phyloP scores from a whole-genome alignment of 2,113 vertebrate species.

The Taxidea taxus region DNA sequence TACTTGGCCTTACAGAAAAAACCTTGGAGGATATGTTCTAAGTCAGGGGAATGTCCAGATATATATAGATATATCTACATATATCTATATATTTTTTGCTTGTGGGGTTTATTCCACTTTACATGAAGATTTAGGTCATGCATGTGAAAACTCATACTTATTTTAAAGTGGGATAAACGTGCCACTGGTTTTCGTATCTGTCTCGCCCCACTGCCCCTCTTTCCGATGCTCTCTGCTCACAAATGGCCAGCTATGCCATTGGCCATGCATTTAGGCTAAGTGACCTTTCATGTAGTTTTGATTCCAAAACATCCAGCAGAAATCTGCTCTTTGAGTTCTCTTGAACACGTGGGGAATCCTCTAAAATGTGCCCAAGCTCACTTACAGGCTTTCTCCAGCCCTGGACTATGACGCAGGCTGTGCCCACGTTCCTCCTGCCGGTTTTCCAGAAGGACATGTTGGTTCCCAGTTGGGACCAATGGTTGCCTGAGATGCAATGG shows the following conservation, averaged over 20 bases:
- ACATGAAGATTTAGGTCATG: background rate
- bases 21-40: background rate
- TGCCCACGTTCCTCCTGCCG: rapidly evolving
- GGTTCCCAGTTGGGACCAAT: rapidly evolving
- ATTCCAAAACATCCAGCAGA: background rate
- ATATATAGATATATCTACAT: too few relatives aligned
- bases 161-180: background rate
- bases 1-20: background rate
- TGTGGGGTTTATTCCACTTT: background rate
- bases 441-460: background rate
- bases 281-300: background rate
- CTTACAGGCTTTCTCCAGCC: background rate
- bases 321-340: background rate
- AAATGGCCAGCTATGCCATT: rapidly evolving
- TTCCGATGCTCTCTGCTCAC: background rate
- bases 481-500: rapidly evolving
- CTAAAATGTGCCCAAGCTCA: background rate
- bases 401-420: rapidly evolving
- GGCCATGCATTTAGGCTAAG: background rate
- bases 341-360: background rate
- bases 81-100: background rate
- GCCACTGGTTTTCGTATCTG: rapidly evolving
- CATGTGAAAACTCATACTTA: rapidly evolving
- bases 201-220: rapidly evolving
- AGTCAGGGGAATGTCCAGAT: background rate